phyloP scores from a whole-genome alignment of 2,888 invertebrate genomes.

The Herminia tarsipennalis region DNA sequence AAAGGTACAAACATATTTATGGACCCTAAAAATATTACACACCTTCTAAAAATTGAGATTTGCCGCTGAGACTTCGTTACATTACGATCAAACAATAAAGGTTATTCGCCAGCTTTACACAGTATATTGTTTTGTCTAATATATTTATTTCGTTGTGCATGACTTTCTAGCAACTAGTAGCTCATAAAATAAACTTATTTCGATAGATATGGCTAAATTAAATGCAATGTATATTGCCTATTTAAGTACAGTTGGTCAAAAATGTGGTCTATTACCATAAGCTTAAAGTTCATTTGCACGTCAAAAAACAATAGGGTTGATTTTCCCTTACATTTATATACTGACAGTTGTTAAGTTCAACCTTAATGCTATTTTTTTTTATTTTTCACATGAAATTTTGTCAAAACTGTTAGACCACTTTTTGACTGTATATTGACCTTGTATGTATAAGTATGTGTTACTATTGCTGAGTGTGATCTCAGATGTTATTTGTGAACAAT shows the following conservation, averaged over 20 bases:
- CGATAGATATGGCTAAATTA: neutral
- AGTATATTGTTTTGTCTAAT: slow-evolving; percentile 54
- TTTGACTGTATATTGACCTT: slow-evolving; percentile 37
- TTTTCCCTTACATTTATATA: too few relatives aligned
- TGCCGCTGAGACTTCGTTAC: too few relatives aligned
- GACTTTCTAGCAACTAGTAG: slow-evolving; percentile 53
- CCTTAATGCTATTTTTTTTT: too few relatives aligned
- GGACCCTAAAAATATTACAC: too few relatives aligned
- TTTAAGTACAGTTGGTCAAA: neutral
- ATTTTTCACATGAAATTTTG: too few relatives aligned
- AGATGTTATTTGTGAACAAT: slow-evolving; percentile 64
- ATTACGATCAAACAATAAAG: too few relatives aligned
- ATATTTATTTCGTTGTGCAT: slow-evolving; percentile 67
- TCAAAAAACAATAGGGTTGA: too few relatives aligned
- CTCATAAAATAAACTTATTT: slow-evolving; percentile 27
- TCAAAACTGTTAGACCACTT: too few relatives aligned
- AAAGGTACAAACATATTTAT: too few relatives aligned
- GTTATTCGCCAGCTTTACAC: too few relatives aligned
- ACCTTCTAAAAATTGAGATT: too few relatives aligned
- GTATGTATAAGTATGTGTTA: slow-evolving; percentile 54
- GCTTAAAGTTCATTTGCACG: slow-evolving; percentile 22
- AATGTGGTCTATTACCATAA: neutral
- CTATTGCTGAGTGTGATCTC: slow-evolving; percentile 75
- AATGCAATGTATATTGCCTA: neutral
- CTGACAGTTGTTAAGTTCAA: too few relatives aligned